Conservation (phyloP, 1,140 invertebrate genomes). For the Thalassaphorura encarpata region DNA sequence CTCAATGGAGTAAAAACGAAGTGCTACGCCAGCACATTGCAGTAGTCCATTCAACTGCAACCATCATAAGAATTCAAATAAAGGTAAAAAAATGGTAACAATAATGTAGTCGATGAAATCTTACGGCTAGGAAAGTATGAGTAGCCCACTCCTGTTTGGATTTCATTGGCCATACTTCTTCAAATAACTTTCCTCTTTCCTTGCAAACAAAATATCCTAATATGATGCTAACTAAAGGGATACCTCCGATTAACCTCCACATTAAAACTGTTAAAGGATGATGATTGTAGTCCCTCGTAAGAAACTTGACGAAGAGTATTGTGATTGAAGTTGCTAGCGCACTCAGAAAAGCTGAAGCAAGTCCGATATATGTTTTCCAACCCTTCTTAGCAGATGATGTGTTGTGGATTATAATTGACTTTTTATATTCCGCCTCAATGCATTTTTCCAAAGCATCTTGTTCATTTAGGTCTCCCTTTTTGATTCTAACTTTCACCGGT, state of each 20-base stretch:
- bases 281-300: background rate
- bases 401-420: too few relatives aligned
- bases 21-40: conserved; percentile 6
- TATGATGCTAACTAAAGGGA: background rate
- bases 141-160: conserved; percentile 9
- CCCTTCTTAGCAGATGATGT: too few relatives aligned
- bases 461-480: too few relatives aligned
- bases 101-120: background rate
- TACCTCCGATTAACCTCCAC: background rate
- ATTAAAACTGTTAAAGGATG: background rate
- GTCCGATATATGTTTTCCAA: background rate
- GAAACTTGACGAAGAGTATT: background rate
- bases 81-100: background rate
- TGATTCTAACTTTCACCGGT: too few relatives aligned
- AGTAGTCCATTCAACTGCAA: conserved; percentile 4
- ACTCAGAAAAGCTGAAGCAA: background rate
- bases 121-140: conserved; percentile 11
- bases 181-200: conserved; percentile 4
- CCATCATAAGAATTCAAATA: background rate
- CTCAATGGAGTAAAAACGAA: conserved; percentile 15
- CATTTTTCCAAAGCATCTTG: too few relatives aligned
- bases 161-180: conserved; percentile 9
- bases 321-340: background rate
- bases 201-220: conserved; percentile 1
- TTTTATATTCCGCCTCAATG: too few relatives aligned